Conservation (phyloP, 2,797 vertebrate genomes). For the Dicrostonyx torquatus region DNA sequence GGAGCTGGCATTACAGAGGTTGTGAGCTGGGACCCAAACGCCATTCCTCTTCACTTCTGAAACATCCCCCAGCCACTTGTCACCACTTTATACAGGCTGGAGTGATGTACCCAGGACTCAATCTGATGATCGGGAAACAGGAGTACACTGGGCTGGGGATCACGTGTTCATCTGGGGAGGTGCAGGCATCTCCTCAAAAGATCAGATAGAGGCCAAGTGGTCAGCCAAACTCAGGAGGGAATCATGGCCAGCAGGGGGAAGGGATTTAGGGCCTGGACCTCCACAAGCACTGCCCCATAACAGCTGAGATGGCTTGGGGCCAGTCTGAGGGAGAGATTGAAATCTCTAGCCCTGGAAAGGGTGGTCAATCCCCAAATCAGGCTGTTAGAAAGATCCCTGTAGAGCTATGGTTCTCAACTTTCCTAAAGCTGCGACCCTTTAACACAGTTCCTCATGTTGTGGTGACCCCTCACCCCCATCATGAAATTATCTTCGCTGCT, state of each 20-base stretch:
- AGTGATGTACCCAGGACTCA: not conserved
- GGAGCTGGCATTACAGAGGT: not conserved
- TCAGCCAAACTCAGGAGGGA: not conserved
- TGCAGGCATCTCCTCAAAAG: not conserved
- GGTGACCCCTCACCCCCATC: not conserved
- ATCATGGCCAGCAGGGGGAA: not conserved
- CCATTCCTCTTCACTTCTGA: not conserved
- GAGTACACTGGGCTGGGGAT: not conserved
- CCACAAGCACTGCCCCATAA: rapidly evolving
- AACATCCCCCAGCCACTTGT: too few relatives aligned
- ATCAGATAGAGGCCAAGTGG: not conserved
- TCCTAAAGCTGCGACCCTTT: not conserved
- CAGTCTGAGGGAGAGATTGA: not conserved
- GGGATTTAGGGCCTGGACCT: not conserved
- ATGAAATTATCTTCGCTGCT: not conserved
- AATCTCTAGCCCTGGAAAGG: not conserved
- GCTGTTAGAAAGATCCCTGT: not conserved
- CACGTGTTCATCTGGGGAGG: not conserved
- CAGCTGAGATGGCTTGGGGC: not conserved
- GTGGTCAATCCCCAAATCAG: not conserved
- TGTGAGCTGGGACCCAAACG: not conserved
- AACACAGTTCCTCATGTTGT: too few relatives aligned
- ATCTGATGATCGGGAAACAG: not conserved
- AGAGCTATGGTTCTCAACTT: not conserved
- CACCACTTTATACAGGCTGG: not conserved